A percentile compares a stretch with the other conserved stretches of the same genome.
Conservation (phyloP, 2,797 vertebrate species). For the Cirrhinus molitorella region DNA sequence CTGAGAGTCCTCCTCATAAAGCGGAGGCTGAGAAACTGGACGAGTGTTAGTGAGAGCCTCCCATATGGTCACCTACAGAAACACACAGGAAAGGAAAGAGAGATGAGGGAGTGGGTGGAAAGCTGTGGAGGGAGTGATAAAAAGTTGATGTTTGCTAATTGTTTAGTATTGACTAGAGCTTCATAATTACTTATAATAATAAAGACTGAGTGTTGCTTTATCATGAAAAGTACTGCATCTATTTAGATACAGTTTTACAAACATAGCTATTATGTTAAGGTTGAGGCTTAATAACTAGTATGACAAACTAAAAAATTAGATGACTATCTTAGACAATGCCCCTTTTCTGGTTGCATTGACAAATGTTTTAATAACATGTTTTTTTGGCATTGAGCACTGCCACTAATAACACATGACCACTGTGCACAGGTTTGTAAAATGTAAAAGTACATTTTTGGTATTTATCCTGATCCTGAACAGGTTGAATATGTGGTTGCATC, state of each 20-base stretch:
- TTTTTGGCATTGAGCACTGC: background rate
- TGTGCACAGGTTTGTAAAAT: background rate
- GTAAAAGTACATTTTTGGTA: background rate
- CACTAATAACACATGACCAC: background rate
- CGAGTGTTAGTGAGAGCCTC: conserved; percentile 93
- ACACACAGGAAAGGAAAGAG: conserved; percentile 11
- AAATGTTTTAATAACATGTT: background rate
- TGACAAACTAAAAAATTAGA: background rate
- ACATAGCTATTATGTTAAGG: background rate
- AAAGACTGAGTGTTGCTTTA: too few species aligned
- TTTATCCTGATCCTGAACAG: too few species aligned
- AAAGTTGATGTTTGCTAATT: background rate
- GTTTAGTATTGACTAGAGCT: conserved; percentile 8
- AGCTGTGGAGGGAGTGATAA: background rate
- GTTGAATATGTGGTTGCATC: background rate
- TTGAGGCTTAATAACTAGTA: background rate
- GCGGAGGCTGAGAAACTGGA: conserved; percentile 79
- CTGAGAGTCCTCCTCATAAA: conserved; percentile 89
- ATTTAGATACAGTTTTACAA: background rate
- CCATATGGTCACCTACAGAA: conserved; percentile 91
- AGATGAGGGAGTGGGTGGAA: conserved; percentile 21
- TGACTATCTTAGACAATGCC: background rate
- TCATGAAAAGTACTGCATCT: too few species aligned
- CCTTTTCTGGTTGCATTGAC: background rate
- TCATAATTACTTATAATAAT: background rate